A percentile compares a stretch with the other conserved stretches of the same genome.
Conservation (phyloP, 2,888 invertebrate species). For the Saturnia pavonia region DNA sequence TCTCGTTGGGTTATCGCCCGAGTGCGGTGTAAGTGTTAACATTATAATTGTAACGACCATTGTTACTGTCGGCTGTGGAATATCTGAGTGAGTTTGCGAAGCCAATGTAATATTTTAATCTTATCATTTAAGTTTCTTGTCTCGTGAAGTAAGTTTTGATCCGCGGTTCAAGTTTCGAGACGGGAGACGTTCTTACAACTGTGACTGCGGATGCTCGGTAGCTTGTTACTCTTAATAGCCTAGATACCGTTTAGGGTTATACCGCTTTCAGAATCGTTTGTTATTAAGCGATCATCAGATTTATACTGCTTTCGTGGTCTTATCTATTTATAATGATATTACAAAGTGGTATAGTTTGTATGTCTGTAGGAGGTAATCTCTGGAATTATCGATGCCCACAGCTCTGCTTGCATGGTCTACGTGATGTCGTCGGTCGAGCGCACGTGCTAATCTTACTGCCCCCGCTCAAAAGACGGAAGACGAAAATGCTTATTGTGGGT, state of each 20-base stretch:
- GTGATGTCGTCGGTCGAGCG: too few species aligned
- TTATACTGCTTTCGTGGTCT: slow-evolving; percentile 16
- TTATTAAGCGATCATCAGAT: background rate
- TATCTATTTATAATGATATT: background rate
- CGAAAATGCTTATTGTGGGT: too few species aligned
- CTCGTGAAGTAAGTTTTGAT: slow-evolving; percentile 71
- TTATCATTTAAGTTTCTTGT: slow-evolving; percentile 75
- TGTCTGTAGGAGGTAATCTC: too few species aligned
- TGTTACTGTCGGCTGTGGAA: slow-evolving; percentile 47
- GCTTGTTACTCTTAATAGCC: slow-evolving; percentile 31
- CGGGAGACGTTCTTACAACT: slow-evolving; percentile 60
- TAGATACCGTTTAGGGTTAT: slow-evolving; percentile 24
- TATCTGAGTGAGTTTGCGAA: slow-evolving; percentile 60
- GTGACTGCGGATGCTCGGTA: slow-evolving; percentile 48
- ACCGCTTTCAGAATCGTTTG: slow-evolving; percentile 2
- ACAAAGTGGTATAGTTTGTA: background rate
- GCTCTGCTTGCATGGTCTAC: too few species aligned
- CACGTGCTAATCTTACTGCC: too few species aligned
- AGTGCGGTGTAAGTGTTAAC: slow-evolving; percentile 47
- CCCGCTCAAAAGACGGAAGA: too few species aligned
- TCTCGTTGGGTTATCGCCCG: slow-evolving; percentile 23
- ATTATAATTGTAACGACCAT: slow-evolving; percentile 50
- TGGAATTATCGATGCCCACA: too few species aligned
- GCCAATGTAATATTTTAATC: slow-evolving; percentile 76
- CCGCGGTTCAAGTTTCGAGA: slow-evolving; percentile 68